Evolutionary conservation across 2,888 invertebrate species (phyloP).

Genomic region (Campoplex nolae): DNA sequence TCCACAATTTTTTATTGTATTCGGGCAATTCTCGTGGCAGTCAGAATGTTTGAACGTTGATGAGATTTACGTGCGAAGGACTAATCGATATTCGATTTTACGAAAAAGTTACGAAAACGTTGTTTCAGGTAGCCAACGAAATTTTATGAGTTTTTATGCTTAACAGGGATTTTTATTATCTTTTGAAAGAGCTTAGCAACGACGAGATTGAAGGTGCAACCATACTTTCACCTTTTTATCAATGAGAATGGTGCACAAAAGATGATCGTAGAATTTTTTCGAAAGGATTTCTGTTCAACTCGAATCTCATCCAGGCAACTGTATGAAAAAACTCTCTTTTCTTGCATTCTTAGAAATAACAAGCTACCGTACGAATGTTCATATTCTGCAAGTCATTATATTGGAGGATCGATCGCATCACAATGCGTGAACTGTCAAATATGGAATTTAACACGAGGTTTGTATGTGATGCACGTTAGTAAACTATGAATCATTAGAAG

Average conservation of each 20-base stretch:
- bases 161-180: background rate
- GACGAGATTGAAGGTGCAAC: background rate
- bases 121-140: background rate
- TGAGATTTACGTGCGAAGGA: background rate
- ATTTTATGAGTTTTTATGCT: background rate
- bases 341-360: background rate
- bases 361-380: background rate
- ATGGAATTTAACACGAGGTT: background rate
- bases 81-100: background rate
- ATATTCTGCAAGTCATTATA: background rate
- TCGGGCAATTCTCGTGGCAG: background rate
- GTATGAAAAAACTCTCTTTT: background rate
- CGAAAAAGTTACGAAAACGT: background rate
- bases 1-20: conserved; percentile 6
- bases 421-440: background rate
- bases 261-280: background rate
- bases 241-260: background rate
- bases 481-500: conserved; percentile 1
- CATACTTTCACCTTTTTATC: background rate
- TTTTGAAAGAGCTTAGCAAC: background rate
- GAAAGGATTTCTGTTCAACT: background rate
- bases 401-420: background rate
- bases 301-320: background rate
- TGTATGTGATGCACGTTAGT: background rate
- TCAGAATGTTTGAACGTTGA: background rate